Percentiles rank a stretch among this genome's conserved stretches.
Conservation (phyloP, 2,113 vertebrate genomes). For the Chaenogobius annularis region DNA sequence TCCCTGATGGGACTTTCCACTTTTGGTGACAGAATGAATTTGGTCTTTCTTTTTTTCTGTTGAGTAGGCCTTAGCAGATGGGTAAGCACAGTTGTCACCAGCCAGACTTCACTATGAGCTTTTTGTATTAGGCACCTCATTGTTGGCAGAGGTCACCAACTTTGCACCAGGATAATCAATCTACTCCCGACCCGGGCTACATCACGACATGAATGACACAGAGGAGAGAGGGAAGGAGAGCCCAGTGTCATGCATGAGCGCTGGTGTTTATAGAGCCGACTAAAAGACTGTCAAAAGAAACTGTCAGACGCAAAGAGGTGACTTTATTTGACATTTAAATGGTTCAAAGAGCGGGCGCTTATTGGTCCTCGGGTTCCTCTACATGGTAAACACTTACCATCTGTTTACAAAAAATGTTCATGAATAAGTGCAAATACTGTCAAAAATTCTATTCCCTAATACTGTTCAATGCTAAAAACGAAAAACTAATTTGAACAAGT, state of each 20-base stretch:
- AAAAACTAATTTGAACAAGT: neutral
- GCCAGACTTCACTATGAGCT: constrained; percentile 11
- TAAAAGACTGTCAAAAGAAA: constrained; percentile 35
- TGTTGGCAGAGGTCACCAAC: constrained; percentile 43
- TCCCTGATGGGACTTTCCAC: constrained; percentile 21
- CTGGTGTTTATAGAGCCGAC: constrained; percentile 8
- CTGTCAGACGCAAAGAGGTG: constrained; percentile 26
- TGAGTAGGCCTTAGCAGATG: neutral
- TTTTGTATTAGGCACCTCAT: constrained; percentile 24
- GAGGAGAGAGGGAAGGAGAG: constrained; percentile 6
- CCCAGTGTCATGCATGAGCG: constrained; percentile 9
- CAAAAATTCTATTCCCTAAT: neutral
- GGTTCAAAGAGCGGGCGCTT: constrained; percentile 10
- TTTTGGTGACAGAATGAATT: constrained; percentile 9
- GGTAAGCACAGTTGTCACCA: constrained; percentile 1
- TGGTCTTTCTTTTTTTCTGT: constrained; percentile 1
- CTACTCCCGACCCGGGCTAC: constrained; percentile 30
- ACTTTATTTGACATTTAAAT: constrained; percentile 50
- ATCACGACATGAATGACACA: constrained; percentile 33
- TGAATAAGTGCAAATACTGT: constrained; percentile 28
- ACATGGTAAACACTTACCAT: constrained; percentile 26
- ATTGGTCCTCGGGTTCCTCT: constrained; percentile 36
- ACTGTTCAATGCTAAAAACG: neutral
- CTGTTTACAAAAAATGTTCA: constrained; percentile 27
- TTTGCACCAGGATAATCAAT: constrained; percentile 55